A percentile compares a stretch with the other conserved stretches of the same genome.
Conservation (phyloP, 2,797 vertebrate genomes). For the Chaetophractus vellerosus region DNA sequence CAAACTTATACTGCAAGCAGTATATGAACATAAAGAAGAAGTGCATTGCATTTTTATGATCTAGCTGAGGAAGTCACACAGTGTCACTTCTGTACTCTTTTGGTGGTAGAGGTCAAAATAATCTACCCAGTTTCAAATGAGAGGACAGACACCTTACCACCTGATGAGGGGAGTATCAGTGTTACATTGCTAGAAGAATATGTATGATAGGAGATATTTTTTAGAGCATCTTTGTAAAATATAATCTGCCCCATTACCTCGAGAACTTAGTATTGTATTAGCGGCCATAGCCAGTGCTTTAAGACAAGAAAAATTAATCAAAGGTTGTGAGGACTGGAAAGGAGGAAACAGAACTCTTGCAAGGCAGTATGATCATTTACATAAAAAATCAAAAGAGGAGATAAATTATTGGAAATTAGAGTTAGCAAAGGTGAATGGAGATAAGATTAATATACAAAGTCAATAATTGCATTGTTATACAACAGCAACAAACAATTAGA, state of each 20-base stretch:
- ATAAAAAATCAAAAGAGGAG: slow-evolving; percentile 44
- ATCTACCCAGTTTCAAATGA: not conserved
- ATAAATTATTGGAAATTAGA: slow-evolving; percentile 7
- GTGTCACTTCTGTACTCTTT: not conserved
- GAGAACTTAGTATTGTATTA: not conserved
- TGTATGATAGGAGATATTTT: not conserved
- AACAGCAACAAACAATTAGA: not conserved
- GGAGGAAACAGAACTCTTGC: slow-evolving; percentile 4
- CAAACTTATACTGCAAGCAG: not conserved
- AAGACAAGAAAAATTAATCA: not conserved
- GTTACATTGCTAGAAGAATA: too few relatives aligned
- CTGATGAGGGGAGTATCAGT: not conserved
- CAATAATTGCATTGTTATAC: not conserved
- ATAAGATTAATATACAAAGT: not conserved
- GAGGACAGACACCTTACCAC: not conserved
- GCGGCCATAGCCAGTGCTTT: not conserved
- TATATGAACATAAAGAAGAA: not conserved
- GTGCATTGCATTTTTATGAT: not conserved
- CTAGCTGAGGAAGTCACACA: not conserved
- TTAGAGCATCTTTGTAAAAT: not conserved
- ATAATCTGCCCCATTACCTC: not conserved
- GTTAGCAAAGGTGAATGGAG: not conserved
- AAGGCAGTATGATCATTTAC: slow-evolving; percentile 1
- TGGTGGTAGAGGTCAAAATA: not conserved
- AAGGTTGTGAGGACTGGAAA: not conserved